These are phyloP conservation scores for Slavum lentiscoides DNA, from an alignment of 2,888 invertebrate genomes.

Conservation along the genomic window DNA sequence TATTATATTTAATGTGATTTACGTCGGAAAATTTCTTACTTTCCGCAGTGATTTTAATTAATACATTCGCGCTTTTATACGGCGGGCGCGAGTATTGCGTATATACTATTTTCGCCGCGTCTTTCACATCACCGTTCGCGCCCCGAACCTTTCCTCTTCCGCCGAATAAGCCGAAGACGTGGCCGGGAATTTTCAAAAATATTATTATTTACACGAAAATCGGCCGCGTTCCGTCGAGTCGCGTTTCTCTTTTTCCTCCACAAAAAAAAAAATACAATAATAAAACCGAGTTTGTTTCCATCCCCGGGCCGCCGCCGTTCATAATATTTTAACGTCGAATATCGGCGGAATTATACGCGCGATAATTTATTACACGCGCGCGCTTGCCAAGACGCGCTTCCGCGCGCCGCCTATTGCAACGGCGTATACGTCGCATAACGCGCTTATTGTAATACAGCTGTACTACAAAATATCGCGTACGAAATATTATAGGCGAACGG, in stretches of 20 bases:
- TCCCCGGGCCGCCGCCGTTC: not conserved
- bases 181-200: not conserved
- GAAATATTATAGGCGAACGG: too few relatives aligned
- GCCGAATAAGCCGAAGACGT: too few relatives aligned
- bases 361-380: slow-evolving; percentile 39
- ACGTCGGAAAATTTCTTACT: slow-evolving; percentile 18
- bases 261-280: too few relatives aligned
- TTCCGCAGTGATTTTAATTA: slow-evolving; percentile 31
- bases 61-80: not conserved
- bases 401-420: not conserved
- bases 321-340: slow-evolving; percentile 41
- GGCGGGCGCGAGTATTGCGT: not conserved
- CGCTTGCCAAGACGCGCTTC: slow-evolving; percentile 2
- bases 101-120: not conserved
- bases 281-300: slow-evolving; percentile 35
- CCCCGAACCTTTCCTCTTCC: not conserved
- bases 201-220: too few relatives aligned
- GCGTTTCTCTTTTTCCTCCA: slow-evolving; percentile 23
- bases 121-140: too few relatives aligned
- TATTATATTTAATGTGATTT: slow-evolving; percentile 14
- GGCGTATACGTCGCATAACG: not conserved
- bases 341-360: slow-evolving; percentile 10
- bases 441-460: too few relatives aligned
- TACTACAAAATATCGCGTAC: too few relatives aligned
- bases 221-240: slow-evolving; percentile 22